Evolutionary conservation across 1,140 invertebrate genomes (phyloP), one percentile per base, ranked within the genome.

Genomic region (Heliconius eleuchia): DNA sequence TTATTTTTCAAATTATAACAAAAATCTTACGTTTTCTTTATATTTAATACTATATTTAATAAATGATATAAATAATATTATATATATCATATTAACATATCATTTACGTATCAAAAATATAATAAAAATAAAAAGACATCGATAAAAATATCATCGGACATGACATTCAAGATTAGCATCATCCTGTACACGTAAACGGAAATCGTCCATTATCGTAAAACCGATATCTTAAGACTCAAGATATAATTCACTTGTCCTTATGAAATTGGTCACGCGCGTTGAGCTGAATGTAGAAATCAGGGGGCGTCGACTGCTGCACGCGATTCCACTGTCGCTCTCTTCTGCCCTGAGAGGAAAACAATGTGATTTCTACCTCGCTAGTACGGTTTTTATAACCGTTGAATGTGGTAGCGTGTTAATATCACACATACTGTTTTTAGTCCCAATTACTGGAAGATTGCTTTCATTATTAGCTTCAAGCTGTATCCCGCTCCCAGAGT

Each of bases 271-370:
- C 90, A 89, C 89, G 89, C 88, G 82, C 79, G 81, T 72, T 87
- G 85, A 80, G 81, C 70, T 87, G 85, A 80, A 78, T 86, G 76
- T 86, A 87, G 86, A 89, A 87, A 87, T 86, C 83, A 81, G 81
- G 84, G 88, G 89, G 88, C 90, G 87, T 90, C 88, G 89, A 86
- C 87, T 88, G 85, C 66, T 39, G 77, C 88, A 88, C 89, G 89
- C 88, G 80, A 84, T 72, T 73, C 78, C 79, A 80, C 84, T 87
- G 88, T 88, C 86, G 84, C 88, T 88, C 87, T 92, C 86, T 87
- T 84, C 84, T 85, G 73, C 82, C 82, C 78, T 77, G 84, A 90
- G 84, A 89, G 84, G 82, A 87, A 87, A 87, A 89, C 88, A 87
- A 88, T 90, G 85, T 85, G 85, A 88, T 80, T 80, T 77, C 77